Base-by-base conservation (phyloP, 2,888 invertebrate species). In the Catocala sponsa region DNA sequence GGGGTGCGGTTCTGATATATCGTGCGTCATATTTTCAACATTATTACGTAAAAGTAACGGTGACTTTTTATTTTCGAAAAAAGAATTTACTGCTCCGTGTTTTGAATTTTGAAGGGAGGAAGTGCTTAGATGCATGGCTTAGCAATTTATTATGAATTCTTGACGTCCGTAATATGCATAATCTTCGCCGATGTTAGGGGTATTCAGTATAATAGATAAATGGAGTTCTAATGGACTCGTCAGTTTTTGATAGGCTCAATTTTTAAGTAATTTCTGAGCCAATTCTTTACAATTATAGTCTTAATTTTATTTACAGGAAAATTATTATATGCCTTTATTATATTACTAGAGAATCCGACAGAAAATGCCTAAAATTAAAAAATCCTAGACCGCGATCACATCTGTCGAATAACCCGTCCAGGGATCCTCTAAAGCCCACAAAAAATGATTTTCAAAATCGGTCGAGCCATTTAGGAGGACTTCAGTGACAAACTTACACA, bases 1-100 rank as follows among this genome's bases (percentile, higher is more conserved):
- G 66, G 82, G 84, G 84, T 81, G 81, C 65, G 58, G 71, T 72
- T 62, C 77, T 83, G 82, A 84, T 82, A 80, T 82, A 85, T 84
- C 68, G 73, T 76, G 59, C 70, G 78, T 79, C 84, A 84, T 83
- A 83, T 81, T 78, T 79, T 75, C 76, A 74, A 72, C 72, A 74
- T 78, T 84, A 82, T 83, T 84, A 79, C 70, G 73, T 75, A 70
- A 74, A 75, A 70, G 79, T 82, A 77, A 81, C 60, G 74, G 64
- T 84, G 83, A 82, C 81, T 83, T 78, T 79, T 74, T 75, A 73
- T 82, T 81, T 80, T 72, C 50, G 47, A 59, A 64, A 66, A 59
- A 58, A 64, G 65, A 74, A 70, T 68, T 70, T 65, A 59, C 61
- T 49, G 70, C 68, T 70, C 68, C 70, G 71, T 68, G 65, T 68